These are phyloP conservation scores for Ostrea denselamellosa DNA, from an alignment of 1,140 invertebrate species.

Conservation along the genomic window DNA sequence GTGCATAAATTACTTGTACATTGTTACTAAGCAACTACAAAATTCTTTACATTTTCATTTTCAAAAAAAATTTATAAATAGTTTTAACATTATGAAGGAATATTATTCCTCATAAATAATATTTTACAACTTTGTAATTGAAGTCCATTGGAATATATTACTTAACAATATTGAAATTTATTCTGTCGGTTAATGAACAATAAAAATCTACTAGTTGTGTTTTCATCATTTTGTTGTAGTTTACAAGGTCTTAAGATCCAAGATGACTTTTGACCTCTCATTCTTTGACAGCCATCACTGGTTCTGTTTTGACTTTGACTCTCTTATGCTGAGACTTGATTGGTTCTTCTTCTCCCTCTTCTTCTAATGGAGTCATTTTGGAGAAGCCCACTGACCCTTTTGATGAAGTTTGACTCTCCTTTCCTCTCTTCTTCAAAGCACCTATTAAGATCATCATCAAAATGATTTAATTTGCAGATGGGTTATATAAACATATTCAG, in stretches of 20 bases:
- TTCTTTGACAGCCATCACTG: background rate
- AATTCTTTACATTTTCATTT: too few species aligned
- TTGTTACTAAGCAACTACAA: too few species aligned
- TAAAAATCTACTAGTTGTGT: too few species aligned
- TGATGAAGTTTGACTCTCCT: background rate
- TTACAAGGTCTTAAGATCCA: background rate
- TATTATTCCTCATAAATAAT: too few species aligned
- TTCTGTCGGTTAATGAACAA: too few species aligned
- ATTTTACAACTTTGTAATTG: too few species aligned
- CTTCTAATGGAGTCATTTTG: conserved; percentile 52
- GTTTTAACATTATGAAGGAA: too few species aligned
- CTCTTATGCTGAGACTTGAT: conserved; percentile 31
- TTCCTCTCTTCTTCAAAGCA: conserved; percentile 44
- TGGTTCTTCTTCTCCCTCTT: conserved; percentile 45
- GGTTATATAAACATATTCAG: too few species aligned
- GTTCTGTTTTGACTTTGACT: conserved; percentile 37
- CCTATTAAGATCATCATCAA: conserved; percentile 41
- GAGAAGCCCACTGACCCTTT: conserved; percentile 45
- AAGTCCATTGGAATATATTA: too few species aligned
- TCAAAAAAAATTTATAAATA: too few species aligned
- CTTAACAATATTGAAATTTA: too few species aligned
- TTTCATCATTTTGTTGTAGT: conserved; percentile 24
- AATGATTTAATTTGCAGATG: background rate
- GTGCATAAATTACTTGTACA: too few species aligned
- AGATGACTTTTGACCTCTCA: conserved; percentile 5